These are phyloP conservation scores for Drosophila auraria DNA, from an alignment of 1,140 invertebrate species.

Conservation along the genomic window DNA sequence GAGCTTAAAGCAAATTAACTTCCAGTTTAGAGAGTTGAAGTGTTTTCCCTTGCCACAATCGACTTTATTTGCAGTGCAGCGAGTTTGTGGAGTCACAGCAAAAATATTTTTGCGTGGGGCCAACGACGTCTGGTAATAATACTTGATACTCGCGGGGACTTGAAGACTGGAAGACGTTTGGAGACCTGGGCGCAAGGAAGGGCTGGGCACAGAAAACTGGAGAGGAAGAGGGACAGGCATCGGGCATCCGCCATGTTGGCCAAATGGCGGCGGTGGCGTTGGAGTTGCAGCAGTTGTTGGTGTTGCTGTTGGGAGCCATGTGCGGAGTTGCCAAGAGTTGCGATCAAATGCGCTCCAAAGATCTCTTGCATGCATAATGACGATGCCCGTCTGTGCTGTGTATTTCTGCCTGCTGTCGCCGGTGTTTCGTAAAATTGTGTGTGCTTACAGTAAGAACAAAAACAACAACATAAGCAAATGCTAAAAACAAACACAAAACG, in stretches of 20 bases:
- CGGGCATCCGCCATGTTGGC: constrained; percentile 63
- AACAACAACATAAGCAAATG: constrained; percentile 53
- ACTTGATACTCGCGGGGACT: constrained; percentile 25
- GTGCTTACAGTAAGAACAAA: constrained; percentile 33
- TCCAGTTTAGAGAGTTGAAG: background rate
- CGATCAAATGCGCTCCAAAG: constrained; percentile 55
- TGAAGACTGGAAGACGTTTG: constrained; percentile 20
- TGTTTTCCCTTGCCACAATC: background rate
- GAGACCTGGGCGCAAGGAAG: background rate
- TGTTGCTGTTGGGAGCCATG: constrained; percentile 32
- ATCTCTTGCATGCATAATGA: constrained; percentile 76
- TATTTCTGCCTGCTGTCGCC: constrained; percentile 33
- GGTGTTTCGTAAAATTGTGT: constrained; percentile 63
- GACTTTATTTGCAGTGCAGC: constrained; percentile 11
- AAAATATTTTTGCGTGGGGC: constrained; percentile 78
- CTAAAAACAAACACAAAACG: constrained; percentile 71
- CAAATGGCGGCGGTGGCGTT: constrained; percentile 43
- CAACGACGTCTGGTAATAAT: constrained; percentile 43
- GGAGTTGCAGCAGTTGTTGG: constrained; percentile 34
- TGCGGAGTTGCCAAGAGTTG: constrained; percentile 33
- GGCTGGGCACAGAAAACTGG: constrained; percentile 7
- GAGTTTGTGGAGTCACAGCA: constrained; percentile 50
- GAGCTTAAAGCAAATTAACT: too few species aligned
- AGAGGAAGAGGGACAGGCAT: constrained; percentile 6
- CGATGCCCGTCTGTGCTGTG: constrained; percentile 24